phyloP scores from a whole-genome alignment of 2,113 vertebrate species.

The Xenotilapia longispinis region DNA sequence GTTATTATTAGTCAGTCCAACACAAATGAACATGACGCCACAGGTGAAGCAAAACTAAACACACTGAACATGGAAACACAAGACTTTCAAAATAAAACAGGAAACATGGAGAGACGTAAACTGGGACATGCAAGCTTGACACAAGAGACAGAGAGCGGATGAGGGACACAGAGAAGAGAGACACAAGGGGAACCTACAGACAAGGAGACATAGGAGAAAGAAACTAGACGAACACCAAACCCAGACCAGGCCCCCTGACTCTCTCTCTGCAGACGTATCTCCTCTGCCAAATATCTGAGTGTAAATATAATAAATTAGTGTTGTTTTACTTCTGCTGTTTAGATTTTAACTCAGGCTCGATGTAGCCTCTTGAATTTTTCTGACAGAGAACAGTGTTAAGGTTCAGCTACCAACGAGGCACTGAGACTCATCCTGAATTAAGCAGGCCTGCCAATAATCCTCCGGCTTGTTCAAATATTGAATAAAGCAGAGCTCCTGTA shows the following conservation, averaged over 20 bases:
- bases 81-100: not conserved
- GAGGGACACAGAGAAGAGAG: not conserved
- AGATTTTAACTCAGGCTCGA: accelerated
- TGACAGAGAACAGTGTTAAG: not conserved
- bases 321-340: not conserved
- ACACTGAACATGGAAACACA: not conserved
- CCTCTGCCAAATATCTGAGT: not conserved
- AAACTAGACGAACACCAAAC: not conserved
- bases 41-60: not conserved
- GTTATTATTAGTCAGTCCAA: not conserved
- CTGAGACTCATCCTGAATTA: not conserved
- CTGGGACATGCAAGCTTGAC: not conserved
- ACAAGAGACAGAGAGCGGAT: not conserved
- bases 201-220: not conserved
- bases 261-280: not conserved
- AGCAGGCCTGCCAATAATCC: not conserved
- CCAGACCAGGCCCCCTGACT: accelerated
- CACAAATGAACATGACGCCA: not conserved
- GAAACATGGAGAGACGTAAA: not conserved
- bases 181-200: not conserved
- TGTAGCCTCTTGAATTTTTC: not conserved
- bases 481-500: not conserved
- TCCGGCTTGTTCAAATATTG: not conserved
- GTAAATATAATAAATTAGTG: not conserved
- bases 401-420: not conserved